Evolutionary conservation across 2,888 invertebrate species (phyloP).

Genomic region (Orthosia gothica): DNA sequence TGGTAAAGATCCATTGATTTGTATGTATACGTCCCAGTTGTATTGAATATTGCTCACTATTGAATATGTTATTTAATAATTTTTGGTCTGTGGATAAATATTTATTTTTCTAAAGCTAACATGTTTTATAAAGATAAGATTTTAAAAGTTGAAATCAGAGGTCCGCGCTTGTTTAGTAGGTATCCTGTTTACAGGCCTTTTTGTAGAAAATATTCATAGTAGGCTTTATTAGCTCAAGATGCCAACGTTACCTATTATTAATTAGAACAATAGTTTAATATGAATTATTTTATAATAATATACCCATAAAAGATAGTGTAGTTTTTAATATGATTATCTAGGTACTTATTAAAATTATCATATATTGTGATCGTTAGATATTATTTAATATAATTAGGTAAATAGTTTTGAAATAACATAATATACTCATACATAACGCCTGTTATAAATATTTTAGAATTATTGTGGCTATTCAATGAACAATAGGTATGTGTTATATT

Average conservation of each 20-base stretch:
- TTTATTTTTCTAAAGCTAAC: not conserved
- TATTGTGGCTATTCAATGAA: not conserved
- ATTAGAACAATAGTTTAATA: not conserved
- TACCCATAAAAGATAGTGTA: not conserved
- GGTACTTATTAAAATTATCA: not conserved
- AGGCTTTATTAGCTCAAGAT: not conserved
- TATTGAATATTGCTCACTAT: not conserved
- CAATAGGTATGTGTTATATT: slow-evolving; percentile 14
- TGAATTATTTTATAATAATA: not conserved
- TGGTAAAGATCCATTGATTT: not conserved
- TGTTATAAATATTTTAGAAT: slow-evolving; percentile 10
- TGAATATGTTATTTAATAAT: not conserved
- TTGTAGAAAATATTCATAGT: not conserved
- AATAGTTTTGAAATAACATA: too few species aligned
- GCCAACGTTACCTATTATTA: not conserved
- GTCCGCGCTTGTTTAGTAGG: not conserved
- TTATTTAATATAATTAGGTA: not conserved
- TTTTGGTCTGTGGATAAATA: not conserved
- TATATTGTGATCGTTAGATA: not conserved
- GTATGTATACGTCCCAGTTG: not conserved
- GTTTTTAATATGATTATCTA: not conserved
- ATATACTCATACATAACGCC: too few species aligned
- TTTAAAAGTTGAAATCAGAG: not conserved
- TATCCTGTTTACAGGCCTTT: not conserved
- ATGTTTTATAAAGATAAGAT: not conserved